Percentiles rank a stretch among this genome's conserved stretches.
These are phyloP conservation scores for Hydrolagus colliei DNA, from an alignment of 2,797 vertebrate genomes.

Conservation along the genomic window DNA sequence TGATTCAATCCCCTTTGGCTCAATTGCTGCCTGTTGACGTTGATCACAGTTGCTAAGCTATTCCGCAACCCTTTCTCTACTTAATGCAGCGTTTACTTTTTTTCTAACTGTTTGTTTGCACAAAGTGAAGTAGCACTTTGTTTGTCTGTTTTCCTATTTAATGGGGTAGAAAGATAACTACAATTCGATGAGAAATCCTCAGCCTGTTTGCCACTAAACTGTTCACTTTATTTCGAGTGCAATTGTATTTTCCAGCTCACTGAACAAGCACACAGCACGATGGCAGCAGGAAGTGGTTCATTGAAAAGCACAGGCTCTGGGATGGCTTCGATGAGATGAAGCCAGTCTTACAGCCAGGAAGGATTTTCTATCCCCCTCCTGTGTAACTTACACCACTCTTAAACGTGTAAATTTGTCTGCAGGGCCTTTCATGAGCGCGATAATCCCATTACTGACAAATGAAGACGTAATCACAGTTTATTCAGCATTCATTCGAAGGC, in stretches of 20 bases:
- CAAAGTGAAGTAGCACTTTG: not conserved
- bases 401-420: conserved; percentile 59
- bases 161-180: conserved; percentile 53
- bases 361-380: conserved; percentile 50
- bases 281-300: conserved; percentile 48
- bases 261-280: conserved; percentile 46
- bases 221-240: conserved; percentile 63
- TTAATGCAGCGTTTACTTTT: not conserved
- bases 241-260: conserved; percentile 75
- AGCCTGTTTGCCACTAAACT: conserved; percentile 54
- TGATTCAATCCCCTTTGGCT: not conserved
- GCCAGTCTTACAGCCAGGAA: conserved; percentile 41
- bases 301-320: conserved; percentile 43
- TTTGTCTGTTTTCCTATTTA: not conserved
- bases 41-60: not conserved
- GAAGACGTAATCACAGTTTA: conserved; percentile 69
- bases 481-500: conserved; percentile 57
- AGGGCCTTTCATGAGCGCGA: conserved; percentile 55
- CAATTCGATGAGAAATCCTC: conserved; percentile 61
- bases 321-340: conserved; percentile 46
- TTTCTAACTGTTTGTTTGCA: not conserved
- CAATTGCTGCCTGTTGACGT: not conserved
- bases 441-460: conserved; percentile 84
- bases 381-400: conserved; percentile 61
- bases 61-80: not conserved